phyloP scores from a whole-genome alignment of 2,888 invertebrate genomes.

The Amphiduros pacificus region DNA sequence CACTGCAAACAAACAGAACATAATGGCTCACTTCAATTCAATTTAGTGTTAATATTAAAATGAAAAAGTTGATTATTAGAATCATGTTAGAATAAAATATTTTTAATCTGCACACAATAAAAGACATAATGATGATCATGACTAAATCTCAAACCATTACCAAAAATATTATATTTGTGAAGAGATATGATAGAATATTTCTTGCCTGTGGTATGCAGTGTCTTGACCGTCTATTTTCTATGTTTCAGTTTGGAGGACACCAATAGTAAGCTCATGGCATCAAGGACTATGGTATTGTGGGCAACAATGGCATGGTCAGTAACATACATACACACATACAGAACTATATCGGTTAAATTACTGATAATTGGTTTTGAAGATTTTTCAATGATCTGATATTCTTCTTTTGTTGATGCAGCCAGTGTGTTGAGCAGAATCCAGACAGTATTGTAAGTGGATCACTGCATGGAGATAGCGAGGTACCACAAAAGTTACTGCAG shows the following conservation, averaged over 20 bases:
- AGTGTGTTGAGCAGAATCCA: background rate
- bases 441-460: background rate
- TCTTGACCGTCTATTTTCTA: no score
- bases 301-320: constrained; percentile 14
- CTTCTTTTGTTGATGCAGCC: background rate
- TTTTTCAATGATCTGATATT: background rate
- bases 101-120: background rate
- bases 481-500: constrained; percentile 11
- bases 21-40: no score
- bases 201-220: no score
- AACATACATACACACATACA: no score
- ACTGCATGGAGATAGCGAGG: constrained; percentile 9
- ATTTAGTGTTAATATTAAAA: background rate
- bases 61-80: background rate
- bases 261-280: constrained; percentile 18
- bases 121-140: no score
- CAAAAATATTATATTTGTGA: no score
- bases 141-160: no score
- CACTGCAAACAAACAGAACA: no score
- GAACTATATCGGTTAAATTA: no score
- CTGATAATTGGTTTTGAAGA: no score
- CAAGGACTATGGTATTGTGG: constrained; percentile 14
- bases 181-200: no score
- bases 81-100: background rate
- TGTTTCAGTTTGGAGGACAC: constrained; percentile 13